Conservation (phyloP, 2,888 invertebrate species). For the Pseudanteris insignis region DNA sequence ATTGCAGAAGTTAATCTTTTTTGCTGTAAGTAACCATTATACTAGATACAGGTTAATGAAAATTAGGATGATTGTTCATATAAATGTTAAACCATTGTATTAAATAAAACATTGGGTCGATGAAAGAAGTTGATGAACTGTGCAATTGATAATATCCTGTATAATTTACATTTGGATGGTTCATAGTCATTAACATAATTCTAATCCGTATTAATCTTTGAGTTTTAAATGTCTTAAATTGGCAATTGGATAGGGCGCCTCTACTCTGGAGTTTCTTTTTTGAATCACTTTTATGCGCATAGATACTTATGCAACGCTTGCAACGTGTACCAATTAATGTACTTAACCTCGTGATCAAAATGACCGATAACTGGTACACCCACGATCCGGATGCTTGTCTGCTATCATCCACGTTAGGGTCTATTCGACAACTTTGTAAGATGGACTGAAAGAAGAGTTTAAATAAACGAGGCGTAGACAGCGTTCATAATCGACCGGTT, state of each 20-base stretch:
- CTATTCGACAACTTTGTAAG: constrained; percentile 42
- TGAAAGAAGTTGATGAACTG: too few relatives aligned
- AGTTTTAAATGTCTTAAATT: constrained; percentile 39
- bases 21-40: too few relatives aligned
- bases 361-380: constrained; percentile 54
- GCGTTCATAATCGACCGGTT: constrained; percentile 36
- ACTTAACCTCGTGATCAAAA: constrained; percentile 56
- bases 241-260: constrained; percentile 28
- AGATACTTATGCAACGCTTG: constrained; percentile 41
- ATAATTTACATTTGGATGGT: constrained; percentile 12
- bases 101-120: too few relatives aligned
- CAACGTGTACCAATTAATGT: constrained; percentile 57
- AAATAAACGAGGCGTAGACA: constrained; percentile 42
- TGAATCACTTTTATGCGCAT: constrained; percentile 19
- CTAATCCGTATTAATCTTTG: constrained; percentile 31
- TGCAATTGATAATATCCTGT: constrained; percentile 30
- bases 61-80: too few relatives aligned
- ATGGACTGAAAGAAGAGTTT: constrained; percentile 38
- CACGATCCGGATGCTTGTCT: constrained; percentile 57
- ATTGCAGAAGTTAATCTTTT: too few relatives aligned
- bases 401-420: constrained; percentile 40
- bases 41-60: too few relatives aligned
- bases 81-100: too few relatives aligned
- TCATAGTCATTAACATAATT: constrained; percentile 36
- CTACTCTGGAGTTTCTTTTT: constrained; percentile 28